Conservation (phyloP, 2,797 vertebrate genomes). For the Phataginus tricuspis region DNA sequence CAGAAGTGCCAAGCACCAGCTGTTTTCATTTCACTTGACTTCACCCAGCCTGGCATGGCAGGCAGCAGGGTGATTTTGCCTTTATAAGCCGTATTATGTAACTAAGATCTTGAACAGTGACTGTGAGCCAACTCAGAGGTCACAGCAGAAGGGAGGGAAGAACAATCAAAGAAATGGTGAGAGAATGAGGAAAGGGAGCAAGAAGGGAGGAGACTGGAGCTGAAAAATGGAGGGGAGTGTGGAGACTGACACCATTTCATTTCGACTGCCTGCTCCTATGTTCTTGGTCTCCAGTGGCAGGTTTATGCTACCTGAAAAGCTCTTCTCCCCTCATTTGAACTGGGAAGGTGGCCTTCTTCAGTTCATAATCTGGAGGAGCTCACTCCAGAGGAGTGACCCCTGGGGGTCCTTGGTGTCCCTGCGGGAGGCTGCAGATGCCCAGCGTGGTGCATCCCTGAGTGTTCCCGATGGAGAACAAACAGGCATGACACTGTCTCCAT, state of each 20-base stretch:
- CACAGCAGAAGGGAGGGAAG: background rate
- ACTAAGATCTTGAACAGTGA: slow-evolving; percentile 80
- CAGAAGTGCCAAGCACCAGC: background rate
- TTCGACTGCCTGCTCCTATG: background rate
- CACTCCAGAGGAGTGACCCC: background rate
- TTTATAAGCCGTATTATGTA: slow-evolving; percentile 85
- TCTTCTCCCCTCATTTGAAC: slow-evolving; percentile 29
- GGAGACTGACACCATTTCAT: slow-evolving; percentile 64
- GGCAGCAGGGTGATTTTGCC: slow-evolving; percentile 73
- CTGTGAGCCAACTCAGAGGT: slow-evolving; percentile 80
- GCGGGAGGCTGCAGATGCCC: background rate
- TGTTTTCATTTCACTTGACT: slow-evolving; percentile 47
- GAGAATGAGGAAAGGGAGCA: background rate
- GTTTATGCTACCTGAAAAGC: background rate
- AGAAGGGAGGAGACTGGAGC: background rate
- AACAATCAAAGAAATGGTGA: background rate
- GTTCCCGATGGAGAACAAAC: background rate
- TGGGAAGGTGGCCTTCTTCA: background rate
- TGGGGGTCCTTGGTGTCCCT: background rate
- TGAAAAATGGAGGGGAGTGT: background rate
- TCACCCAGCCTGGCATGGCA: slow-evolving; percentile 70
- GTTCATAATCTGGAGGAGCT: background rate
- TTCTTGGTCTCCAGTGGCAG: slow-evolving; percentile 67
- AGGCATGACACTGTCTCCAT: background rate
- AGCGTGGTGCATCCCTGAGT: background rate